Conservation (phyloP, 2,113 vertebrate genomes). For the Paramisgurnus dabryanus region DNA sequence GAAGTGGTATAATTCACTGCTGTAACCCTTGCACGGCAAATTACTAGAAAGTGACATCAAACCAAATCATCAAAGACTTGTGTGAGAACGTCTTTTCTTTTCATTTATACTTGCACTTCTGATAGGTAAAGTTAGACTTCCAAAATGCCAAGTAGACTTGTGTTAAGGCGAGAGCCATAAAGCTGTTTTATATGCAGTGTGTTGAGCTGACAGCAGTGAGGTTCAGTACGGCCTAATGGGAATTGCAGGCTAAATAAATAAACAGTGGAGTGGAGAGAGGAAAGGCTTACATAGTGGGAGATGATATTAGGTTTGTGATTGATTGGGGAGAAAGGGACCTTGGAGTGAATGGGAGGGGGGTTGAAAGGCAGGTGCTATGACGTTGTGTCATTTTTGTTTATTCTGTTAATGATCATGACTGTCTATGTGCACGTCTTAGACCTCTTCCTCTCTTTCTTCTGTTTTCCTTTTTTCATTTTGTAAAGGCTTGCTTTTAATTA, state of each 20-base stretch:
- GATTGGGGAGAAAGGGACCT: constrained; percentile 71
- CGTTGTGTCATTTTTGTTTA: constrained; percentile 58
- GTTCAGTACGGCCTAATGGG: constrained; percentile 62
- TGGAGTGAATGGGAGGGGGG: constrained; percentile 22
- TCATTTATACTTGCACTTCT: constrained; percentile 22
- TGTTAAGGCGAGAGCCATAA: constrained; percentile 54
- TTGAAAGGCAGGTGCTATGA: constrained; percentile 61
- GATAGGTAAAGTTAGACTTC: constrained; percentile 50
- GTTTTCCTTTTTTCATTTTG: constrained; percentile 71
- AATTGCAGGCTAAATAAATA: constrained; percentile 73
- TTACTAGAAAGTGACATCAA: constrained; percentile 11
- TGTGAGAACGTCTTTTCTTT: background rate
- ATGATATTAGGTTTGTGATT: constrained; percentile 75
- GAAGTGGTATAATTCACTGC: constrained; percentile 35
- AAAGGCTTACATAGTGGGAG: constrained; percentile 65
- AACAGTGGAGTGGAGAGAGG: constrained; percentile 63
- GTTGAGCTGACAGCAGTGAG: constrained; percentile 57
- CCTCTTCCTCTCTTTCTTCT: constrained; percentile 56
- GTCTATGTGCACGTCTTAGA: background rate
- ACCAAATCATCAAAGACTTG: constrained; percentile 33
- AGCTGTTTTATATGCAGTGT: constrained; percentile 66
- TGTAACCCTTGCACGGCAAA: constrained; percentile 14
- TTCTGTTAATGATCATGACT: constrained; percentile 68
- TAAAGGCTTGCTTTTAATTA: constrained; percentile 78
- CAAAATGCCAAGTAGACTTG: constrained; percentile 56